Evolutionary conservation across 2,888 invertebrate genomes (phyloP).

Genomic region (Yponomeuta cagnagella): DNA sequence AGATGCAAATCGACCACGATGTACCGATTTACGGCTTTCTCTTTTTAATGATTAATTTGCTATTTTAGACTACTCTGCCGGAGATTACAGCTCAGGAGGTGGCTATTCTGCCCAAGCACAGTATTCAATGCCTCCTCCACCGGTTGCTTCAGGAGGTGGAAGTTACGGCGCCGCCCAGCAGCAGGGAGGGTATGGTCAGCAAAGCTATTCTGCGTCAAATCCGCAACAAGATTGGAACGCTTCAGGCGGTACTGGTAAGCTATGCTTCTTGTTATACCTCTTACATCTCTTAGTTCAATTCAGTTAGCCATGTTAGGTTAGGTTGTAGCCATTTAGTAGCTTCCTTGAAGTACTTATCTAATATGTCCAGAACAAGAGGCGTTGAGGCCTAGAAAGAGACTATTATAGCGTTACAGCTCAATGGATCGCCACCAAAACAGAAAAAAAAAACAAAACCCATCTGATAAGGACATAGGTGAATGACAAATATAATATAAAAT

Average conservation of each 20-base stretch:
- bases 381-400: too few species aligned
- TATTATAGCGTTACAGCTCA: too few species aligned
- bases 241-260: constrained; percentile 36
- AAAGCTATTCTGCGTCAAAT: constrained; percentile 41
- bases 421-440: too few species aligned
- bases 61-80: constrained; percentile 27
- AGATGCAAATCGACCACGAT: background rate
- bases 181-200: constrained; percentile 51
- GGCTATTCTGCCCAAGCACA: constrained; percentile 56
- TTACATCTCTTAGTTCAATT: background rate
- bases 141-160: constrained; percentile 54
- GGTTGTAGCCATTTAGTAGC: background rate
- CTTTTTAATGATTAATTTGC: background rate
- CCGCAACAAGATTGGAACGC: constrained; percentile 55
- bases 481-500: too few species aligned
- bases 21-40: background rate
- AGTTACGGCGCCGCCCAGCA: constrained; percentile 50
- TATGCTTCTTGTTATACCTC: background rate
- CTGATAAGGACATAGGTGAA: too few species aligned
- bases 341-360: background rate
- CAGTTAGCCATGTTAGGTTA: too few species aligned
- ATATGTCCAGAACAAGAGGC: too few species aligned
- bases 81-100: constrained; percentile 54
- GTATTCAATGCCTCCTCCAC: constrained; percentile 66
- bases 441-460: too few species aligned